Percentiles rank a stretch among this genome's conserved stretches.
Evolutionary conservation across 2,797 vertebrate genomes (phyloP).

Genomic region (Dermochelys coriacea): DNA sequence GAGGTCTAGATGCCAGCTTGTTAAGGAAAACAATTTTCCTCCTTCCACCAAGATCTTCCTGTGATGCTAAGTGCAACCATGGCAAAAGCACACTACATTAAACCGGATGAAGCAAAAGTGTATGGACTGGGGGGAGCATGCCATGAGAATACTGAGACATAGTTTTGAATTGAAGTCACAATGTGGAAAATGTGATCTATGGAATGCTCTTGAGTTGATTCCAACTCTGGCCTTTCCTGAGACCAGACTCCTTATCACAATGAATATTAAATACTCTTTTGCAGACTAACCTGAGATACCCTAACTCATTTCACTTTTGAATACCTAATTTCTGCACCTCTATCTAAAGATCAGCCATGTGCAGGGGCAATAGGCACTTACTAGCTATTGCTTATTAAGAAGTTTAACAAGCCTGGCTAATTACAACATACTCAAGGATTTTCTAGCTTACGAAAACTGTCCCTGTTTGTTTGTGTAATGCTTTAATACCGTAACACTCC

Average conservation of each 20-base stretch:
- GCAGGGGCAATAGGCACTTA: background rate
- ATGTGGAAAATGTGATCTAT: background rate
- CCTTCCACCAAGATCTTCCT: background rate
- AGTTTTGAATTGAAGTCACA: constrained; percentile 10
- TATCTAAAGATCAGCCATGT: background rate
- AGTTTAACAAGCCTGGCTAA: constrained; percentile 56
- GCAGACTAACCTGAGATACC: background rate
- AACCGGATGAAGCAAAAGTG: background rate
- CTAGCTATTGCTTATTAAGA: constrained; percentile 53
- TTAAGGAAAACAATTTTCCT: background rate
- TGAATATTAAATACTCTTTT: background rate
- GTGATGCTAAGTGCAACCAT: background rate
- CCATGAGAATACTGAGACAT: background rate
- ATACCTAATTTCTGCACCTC: background rate
- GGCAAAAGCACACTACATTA: background rate
- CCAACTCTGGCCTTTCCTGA: background rate
- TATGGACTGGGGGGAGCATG: rapidly evolving
- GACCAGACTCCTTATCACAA: background rate
- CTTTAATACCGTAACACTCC: constrained; percentile 56
- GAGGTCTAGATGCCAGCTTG: background rate
- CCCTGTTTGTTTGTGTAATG: constrained; percentile 61
- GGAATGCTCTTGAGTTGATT: background rate
- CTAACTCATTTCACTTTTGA: background rate
- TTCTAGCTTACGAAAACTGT: constrained; percentile 46
- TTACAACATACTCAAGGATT: constrained; percentile 55